Conservation (phyloP, 2,113 vertebrate species). For the Ammodytes dubius region DNA sequence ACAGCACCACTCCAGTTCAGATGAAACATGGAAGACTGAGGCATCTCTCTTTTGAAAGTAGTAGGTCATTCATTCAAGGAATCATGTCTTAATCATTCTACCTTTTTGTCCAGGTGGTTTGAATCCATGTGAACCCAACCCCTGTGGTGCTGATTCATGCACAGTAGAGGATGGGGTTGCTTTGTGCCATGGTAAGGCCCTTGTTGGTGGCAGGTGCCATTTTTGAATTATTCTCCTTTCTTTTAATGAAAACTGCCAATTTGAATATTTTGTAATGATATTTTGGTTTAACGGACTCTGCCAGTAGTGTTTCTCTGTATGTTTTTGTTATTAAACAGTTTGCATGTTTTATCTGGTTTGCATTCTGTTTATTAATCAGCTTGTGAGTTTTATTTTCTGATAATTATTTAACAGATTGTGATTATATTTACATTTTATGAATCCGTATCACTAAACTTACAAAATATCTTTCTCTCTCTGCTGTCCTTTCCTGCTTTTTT, state of each 20-base stretch:
- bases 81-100: neutral
- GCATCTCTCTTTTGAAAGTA: neutral
- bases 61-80: neutral
- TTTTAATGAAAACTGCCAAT: neutral
- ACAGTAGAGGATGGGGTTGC: conserved; percentile 64
- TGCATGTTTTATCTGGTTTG: conserved; percentile 51
- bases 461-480: conserved; percentile 27
- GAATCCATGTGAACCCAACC: conserved; percentile 78
- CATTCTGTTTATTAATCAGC: conserved; percentile 36
- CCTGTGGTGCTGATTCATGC: conserved; percentile 78
- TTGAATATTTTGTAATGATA: neutral
- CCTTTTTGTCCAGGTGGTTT: conserved; percentile 39
- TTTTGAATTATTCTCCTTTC: neutral
- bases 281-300: conserved; percentile 18
- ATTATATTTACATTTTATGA: conserved; percentile 22
- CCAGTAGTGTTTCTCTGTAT: conserved; percentile 9
- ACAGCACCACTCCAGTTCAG: neutral
- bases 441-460: conserved; percentile 7
- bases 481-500: conserved; percentile 45
- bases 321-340: conserved; percentile 33
- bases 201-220: neutral
- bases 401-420: conserved; percentile 16
- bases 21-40: neutral
- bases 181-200: conserved; percentile 76
- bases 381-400: conserved; percentile 20